Base-by-base conservation (phyloP, 2,888 invertebrate genomes). In the Bugulina stolonifera region DNA sequence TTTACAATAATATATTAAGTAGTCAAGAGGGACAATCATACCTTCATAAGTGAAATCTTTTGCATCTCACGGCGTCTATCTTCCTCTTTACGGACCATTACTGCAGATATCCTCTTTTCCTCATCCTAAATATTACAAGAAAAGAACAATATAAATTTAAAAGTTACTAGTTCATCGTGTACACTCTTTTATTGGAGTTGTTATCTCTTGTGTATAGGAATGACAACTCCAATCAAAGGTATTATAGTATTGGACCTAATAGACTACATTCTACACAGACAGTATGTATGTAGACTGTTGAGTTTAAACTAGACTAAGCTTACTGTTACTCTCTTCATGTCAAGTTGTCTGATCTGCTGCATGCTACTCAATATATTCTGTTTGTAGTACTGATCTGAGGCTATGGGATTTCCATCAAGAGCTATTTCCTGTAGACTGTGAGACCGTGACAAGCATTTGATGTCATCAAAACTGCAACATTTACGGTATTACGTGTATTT, bases 381-480 rank as follows among this genome's bases (percentile, higher is more conserved):
- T 75, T 93, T 93, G 71, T 91, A 74, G 89, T 88, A 79, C 88
- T 87, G 82, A 90, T 93, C 93, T 92, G 93, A 74, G 90, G 80
- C 78, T 69, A 84, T 76, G 1, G 82, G 82, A 73, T 82, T 82
- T 34, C 82, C 81, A 77, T 83, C 94, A 73, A 95, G 89, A 27
- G 93, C 91, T 69, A 95, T 89, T 85, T 94, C 94, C 73, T 89
- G 88, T 69, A 94, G 87, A 73, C 90, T 89, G 10, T 88, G 86
- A 0, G 92, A 91, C 83, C 92, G 91, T 34, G 90, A 90, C 73
- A 94, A 86, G 74, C 91, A 91, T 70, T 90, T 89, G 85, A 94
- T 91, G 80, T 94, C 93, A 81, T 94, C 94, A 76, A 94, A 90
- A 80, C 91, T 91, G 81, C 73, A 64, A 64, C 14, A 52, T 52